phyloP scores from a whole-genome alignment of 2,113 vertebrate species.

The Clarias magur region DNA sequence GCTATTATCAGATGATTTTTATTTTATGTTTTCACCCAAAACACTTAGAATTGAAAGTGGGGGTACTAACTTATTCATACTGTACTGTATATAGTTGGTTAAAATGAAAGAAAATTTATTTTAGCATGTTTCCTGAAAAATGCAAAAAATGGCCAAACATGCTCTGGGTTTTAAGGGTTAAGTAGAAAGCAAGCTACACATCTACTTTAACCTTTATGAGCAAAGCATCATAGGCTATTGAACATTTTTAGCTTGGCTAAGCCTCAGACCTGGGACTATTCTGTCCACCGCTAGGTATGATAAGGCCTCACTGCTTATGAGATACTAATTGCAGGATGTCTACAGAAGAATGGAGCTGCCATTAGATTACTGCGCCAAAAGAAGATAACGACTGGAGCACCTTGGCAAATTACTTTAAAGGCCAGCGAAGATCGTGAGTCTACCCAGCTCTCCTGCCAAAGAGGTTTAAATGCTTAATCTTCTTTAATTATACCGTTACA shows the following conservation, averaged over 20 bases:
- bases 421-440: slow-evolving; percentile 43
- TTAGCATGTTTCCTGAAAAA: no score
- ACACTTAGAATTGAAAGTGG: no score
- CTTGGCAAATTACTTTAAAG: slow-evolving; percentile 50
- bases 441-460: slow-evolving; percentile 45
- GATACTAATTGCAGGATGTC: slow-evolving; percentile 56
- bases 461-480: slow-evolving; percentile 59
- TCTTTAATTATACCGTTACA: slow-evolving; percentile 59
- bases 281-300: slow-evolving; percentile 37
- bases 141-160: no score
- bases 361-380: slow-evolving; percentile 49
- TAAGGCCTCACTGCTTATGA: slow-evolving; percentile 52
- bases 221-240: background rate
- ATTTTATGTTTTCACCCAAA: no score
- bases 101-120: no score
- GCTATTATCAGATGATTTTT: no score
- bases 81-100: no score
- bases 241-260: slow-evolving; percentile 14
- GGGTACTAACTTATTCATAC: no score
- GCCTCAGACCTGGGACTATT: slow-evolving; percentile 15
- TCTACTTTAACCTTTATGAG: background rate
- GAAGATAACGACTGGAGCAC: slow-evolving; percentile 55
- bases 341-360: slow-evolving; percentile 45
- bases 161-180: background rate
- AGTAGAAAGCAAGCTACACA: background rate